A percentile compares a stretch with the other conserved stretches of the same genome.
phyloP scores from a whole-genome alignment of 2,888 invertebrate species.

The Drosophila demipolita region DNA sequence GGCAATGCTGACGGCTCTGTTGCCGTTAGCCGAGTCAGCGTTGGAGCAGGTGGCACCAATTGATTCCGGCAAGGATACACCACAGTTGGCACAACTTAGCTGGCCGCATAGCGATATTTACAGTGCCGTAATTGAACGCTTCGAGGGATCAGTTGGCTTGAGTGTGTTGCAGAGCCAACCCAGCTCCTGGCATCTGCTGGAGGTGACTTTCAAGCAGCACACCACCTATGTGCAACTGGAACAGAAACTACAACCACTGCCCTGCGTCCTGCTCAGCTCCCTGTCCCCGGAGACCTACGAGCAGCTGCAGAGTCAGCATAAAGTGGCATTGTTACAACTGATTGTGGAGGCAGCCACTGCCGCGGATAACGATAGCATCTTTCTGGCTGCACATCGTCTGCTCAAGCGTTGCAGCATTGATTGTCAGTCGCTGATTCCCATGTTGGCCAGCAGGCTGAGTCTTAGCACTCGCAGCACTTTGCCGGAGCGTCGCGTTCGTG shows the following conservation, averaged over 20 bases:
- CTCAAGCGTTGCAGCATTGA: conserved; percentile 89
- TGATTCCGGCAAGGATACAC: not conserved
- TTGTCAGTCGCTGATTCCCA: conserved; percentile 87
- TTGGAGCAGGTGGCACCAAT: conserved; percentile 44
- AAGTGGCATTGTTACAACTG: conserved; percentile 85
- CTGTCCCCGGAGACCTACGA: conserved; percentile 80
- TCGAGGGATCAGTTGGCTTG: conserved; percentile 85
- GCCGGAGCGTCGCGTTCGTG: conserved; percentile 26
- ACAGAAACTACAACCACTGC: conserved; percentile 76
- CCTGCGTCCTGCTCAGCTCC: conserved; percentile 77
- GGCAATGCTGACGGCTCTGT: conserved; percentile 56
- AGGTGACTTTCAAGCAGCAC: conserved; percentile 86
- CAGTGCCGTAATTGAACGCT: conserved; percentile 86
- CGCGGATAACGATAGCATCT: conserved; percentile 87
- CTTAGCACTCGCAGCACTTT: conserved; percentile 12
- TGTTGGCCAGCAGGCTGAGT: conserved; percentile 87
- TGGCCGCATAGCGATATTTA: conserved; percentile 86
- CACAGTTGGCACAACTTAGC: conserved; percentile 82
- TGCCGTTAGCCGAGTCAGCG: conserved; percentile 66
- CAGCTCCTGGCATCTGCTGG: conserved; percentile 87
- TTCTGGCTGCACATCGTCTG: conserved; percentile 87
- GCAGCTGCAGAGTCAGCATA: conserved; percentile 86
- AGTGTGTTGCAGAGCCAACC: conserved; percentile 66
- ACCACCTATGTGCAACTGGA: conserved; percentile 77
- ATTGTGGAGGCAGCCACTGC: conserved; percentile 87